Evolutionary conservation across 2,113 vertebrate species (phyloP).

Genomic region (Phaetusa simplex): DNA sequence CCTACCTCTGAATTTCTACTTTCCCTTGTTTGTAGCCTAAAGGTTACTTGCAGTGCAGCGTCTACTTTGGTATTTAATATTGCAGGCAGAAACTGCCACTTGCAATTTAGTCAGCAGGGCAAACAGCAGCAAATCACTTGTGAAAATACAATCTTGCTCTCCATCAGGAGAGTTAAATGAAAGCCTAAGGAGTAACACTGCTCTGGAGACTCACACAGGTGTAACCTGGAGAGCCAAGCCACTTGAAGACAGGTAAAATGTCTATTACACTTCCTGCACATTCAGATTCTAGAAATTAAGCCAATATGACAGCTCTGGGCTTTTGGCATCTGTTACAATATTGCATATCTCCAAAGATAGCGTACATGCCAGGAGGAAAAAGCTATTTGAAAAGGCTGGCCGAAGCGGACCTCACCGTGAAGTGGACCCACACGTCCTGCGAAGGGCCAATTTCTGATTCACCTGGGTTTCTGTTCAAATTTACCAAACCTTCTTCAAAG

Average conservation of each 20-base stretch:
- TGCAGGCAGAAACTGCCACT: slow-evolving; percentile 14
- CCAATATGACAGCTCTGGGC: not conserved
- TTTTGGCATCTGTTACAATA: not conserved
- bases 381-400: not conserved
- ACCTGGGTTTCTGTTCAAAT: not conserved
- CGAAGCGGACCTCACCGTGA: not conserved
- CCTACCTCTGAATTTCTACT: not conserved
- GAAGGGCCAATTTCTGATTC: not conserved
- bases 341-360: not conserved
- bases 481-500: not conserved
- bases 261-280: not conserved
- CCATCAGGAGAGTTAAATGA: not conserved
- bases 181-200: not conserved
- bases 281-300: not conserved
- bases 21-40: not conserved
- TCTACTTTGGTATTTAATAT: not conserved
- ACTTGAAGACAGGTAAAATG: not conserved
- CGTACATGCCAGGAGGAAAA: not conserved
- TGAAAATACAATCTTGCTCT: not conserved
- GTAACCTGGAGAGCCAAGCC: not conserved
- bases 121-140: not conserved
- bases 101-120: slow-evolving; percentile 24
- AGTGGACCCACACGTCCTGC: not conserved
- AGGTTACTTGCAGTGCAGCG: not conserved
- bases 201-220: not conserved